Base-by-base conservation (phyloP, 2,888 invertebrate species). In the Luperina nickerlii region DNA sequence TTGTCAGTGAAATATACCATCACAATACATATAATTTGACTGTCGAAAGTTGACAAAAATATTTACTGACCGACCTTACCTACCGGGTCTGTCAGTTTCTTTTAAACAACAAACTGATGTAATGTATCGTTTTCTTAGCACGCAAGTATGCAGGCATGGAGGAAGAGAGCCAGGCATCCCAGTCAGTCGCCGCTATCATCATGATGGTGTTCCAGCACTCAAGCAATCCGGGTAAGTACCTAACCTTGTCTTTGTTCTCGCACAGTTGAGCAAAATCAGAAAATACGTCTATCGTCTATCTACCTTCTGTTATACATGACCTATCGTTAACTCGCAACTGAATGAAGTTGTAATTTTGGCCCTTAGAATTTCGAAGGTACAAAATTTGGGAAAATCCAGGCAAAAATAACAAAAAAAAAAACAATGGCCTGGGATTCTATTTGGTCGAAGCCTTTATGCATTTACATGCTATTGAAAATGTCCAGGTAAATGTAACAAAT, bases 151-250 rank as follows among this genome's bases (percentile, higher is more conserved):
- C 97, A 7, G 98, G 98, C n/a, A 98, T 98, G 90, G 98, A 98
- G 85, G 97, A 98, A 86, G 98, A 98, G 91, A 98, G 98, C 89
- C 98, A 98, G 89, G 98, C 98, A 20, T 98, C 98, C 82, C 98
- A 98, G 92, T 98, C 98, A 5, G 98, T 99, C 8, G 98, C 99
- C 0, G 98, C 99, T 62, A 99, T 99, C 78, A 98, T 99, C 81
- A 99, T 99, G 98, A 98, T 99, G 98, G 98, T 99, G 54, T 98
- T 99, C 92, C 99, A 99, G 94, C 99, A 99, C 94, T 99, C 99
- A 1, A 98, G 97, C 86, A 99, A 99, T 95, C 98, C 99, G 91
- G 98, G 99, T 98, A 94, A 91, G 76, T 82, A n/a, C n/a, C n/a
- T n/a, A 8, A 63, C 32, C 27, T 7, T 62, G 62, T 27, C 27